Evolutionary conservation across 2,797 vertebrate species (phyloP), one percentile per base, ranked within the genome.

Genomic region (Bucorvus abyssinicus): DNA sequence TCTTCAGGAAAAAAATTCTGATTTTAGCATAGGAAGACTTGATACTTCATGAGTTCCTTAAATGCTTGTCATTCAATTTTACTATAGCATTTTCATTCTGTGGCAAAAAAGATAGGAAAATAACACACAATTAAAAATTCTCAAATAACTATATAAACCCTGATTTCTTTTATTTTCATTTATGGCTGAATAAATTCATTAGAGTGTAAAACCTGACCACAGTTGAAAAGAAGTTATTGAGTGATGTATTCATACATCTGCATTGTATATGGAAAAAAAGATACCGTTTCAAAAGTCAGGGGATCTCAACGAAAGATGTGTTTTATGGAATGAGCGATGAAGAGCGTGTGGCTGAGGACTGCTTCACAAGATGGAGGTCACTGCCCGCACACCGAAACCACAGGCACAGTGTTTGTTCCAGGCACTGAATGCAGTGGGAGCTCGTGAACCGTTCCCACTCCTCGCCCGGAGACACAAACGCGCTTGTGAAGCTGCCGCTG

Each of bases 371-470:
- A 23, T n/a, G 40, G 65, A 78, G 60, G 80, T 63, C 34, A 12
- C 68, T 12, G 34, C 38, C 40, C 34, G 8, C 5, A 38, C 60
- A 6, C 38, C 4, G 23, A 47, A 24, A 22, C 47, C 17, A 9
- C 27, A 2, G 1, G 9, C 1, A 5, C 3, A 2, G 55, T 2
- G 12, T 53, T 40, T 8, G 13, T 21, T 14, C 5, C 38, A 17
- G 45, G 61, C 14, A 3, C 34, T 5, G 26, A n/a, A 8, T 12
- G 18, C 50, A 32, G 50, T 61, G 14, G 65, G 65, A 71, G 59
- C 45, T 15, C 1, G 9, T 4, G 13, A 44, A 12, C 26, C 3
- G 38, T 26, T 84, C 59, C 26, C 14, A 3, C 52, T 64, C 53
- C 67, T 60, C 1, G 3, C 52, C 12, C 5, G 3, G 29, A 59